Conservation (phyloP, 2,888 invertebrate species). For the Acanthacorydalis orientalis region DNA sequence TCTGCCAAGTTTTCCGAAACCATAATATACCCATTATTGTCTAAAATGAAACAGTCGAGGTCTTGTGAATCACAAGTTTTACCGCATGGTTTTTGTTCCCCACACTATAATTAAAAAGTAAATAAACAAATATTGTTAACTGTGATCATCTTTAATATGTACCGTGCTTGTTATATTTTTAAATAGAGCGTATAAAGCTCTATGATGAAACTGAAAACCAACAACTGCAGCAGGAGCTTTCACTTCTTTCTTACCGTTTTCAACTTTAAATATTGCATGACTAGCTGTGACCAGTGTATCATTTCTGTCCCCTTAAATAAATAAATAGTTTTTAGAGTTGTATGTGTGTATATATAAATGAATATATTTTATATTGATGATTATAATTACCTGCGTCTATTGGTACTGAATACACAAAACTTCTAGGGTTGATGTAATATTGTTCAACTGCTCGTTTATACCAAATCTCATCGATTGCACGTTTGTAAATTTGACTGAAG, state of each 20-base stretch:
- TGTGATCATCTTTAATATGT: conserved; percentile 17
- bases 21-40: conserved; percentile 77
- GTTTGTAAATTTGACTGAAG: conserved; percentile 57
- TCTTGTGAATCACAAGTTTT: conserved; percentile 44
- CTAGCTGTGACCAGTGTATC: conserved; percentile 68
- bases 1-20: conserved; percentile 54
- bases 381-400: conserved; percentile 34
- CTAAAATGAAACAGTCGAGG: conserved; percentile 69
- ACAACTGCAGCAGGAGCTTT: conserved; percentile 52
- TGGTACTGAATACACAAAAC: conserved; percentile 69
- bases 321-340: background rate
- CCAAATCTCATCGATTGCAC: conserved; percentile 78
- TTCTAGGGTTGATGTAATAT: conserved; percentile 56
- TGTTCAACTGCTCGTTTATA: conserved; percentile 79
- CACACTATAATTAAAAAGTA: conserved; percentile 15
- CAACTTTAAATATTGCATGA: conserved; percentile 61
- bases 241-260: conserved; percentile 19
- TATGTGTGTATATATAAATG: conserved; percentile 10
- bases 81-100: conserved; percentile 30
- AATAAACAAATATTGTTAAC: conserved; percentile 1
- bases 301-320: conserved; percentile 21
- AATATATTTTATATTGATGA: conserved; percentile 1
- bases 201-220: conserved; percentile 68
- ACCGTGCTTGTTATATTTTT: conserved; percentile 63
- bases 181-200: conserved; percentile 57